Evolutionary conservation across 2,888 invertebrate genomes (phyloP).

Genomic region (Apamea monoglypha): DNA sequence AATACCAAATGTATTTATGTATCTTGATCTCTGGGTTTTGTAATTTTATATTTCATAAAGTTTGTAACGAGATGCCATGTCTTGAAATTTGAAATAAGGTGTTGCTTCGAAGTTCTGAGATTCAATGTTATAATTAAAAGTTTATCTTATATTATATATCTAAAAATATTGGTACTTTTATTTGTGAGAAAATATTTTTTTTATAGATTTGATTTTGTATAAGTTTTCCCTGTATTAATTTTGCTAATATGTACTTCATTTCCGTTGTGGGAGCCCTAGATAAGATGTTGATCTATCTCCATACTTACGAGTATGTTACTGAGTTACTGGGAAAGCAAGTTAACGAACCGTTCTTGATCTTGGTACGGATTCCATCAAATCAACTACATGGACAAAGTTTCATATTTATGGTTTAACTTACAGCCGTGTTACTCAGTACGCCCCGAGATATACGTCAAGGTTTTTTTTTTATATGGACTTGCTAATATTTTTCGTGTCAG

Average conservation of each 20-base stretch:
- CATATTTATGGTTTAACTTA: conserved; percentile 76
- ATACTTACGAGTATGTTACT: conserved; percentile 73
- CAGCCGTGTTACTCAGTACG: conserved; percentile 51
- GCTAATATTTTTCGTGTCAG: conserved; percentile 1
- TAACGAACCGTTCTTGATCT: conserved; percentile 82
- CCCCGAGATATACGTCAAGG: conserved; percentile 28
- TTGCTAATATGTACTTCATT: conserved; percentile 6
- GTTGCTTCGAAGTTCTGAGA: neutral
- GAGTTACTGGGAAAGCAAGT: conserved; percentile 78
- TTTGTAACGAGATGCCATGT: neutral
- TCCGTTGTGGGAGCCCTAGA: conserved; percentile 61
- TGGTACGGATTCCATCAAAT: conserved; percentile 79
- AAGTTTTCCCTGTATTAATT: neutral
- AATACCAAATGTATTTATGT: neutral
- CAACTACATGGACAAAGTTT: conserved; percentile 75
- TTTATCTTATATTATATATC: neutral
- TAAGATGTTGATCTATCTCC: conserved; percentile 70
- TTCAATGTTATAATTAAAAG: neutral
- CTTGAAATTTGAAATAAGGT: conserved; percentile 9
- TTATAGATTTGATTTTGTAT: neutral
- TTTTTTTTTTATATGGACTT: conserved; percentile 30
- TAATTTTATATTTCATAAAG: neutral
- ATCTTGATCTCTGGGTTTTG: neutral
- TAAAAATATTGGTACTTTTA: neutral
- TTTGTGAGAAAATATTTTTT: neutral